Evolutionary conservation across 2,888 invertebrate species (phyloP), one percentile per base, ranked within the genome.

Genomic region (Diaprepes abbreviatus): DNA sequence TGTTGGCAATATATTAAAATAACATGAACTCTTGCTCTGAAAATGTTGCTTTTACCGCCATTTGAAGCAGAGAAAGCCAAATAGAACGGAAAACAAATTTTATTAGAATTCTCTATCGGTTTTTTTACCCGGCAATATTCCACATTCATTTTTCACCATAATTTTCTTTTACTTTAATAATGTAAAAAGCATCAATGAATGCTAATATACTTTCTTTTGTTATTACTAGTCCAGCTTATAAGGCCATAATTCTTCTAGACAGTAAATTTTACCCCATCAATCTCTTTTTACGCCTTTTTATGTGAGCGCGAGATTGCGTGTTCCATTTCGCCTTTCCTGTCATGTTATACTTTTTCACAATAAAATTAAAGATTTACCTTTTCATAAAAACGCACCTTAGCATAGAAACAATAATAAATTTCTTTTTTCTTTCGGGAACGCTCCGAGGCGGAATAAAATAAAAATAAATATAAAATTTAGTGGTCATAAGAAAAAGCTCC

Each of bases 311-410:
- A 28, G 14, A 50, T 50, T 28, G 48, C 48, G 48, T 50, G 48
- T 50, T 50, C 28, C 48, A 28, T 50, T 43, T 28, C 14, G 28
- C 48, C 28, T 28, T 50, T 28, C 14, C 48, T 50, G 48, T 50
- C 48, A 28, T 50, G 48, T 50, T 50, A 28, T 50, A 50, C 48
- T 50, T 50, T 50, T 50, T 50, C 48, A 50, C 48, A 50, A 50
- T 50, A 50, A 50, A 50, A 50, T 28, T 50, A 50, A 50, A 50
- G 48, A 50, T 50, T 50, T 50, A 50, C 28, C 28, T 28, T 50
- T 50, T 28, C 48, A 50, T 28, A 50, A 50, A 50, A 50, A 50
- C 48, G 28, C 48, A 50, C 48, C 48, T 50, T 50, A 28, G 28
- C 48, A 28, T 28, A 50, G 28, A 50, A 50, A 28, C 16, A 50